Evolutionary conservation across 2,113 vertebrate species (phyloP), one percentile per base, ranked within the genome.

Genomic region (Nannospalax galili): DNA sequence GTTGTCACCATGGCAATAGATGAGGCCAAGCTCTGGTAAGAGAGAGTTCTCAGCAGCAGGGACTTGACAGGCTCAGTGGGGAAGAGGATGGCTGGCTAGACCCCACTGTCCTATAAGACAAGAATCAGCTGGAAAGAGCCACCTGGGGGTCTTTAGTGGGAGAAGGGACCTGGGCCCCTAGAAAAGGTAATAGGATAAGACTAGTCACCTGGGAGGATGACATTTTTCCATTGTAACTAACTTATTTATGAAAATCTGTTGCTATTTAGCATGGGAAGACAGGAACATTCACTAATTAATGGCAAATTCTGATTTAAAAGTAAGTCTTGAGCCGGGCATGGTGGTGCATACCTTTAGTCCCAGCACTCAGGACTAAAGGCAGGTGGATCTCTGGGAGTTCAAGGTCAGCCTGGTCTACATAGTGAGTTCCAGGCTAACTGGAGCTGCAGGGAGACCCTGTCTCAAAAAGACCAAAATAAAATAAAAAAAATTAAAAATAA

Each of bases 1-100:
- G 84, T 89, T 85, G 80, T 98, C 80, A 5, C 96, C 93, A 97
- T 92, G 96, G 97, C 62, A 94, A 96, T 80, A 77, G 94, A 84
- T 65, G 72, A 89, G 95, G 32, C 84, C 86, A 90, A 7, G 35
- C 84, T 95, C 69, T 84, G 92, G 92, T 92, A 91, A 65, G 73
- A 88, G 58, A 65, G 84, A 80, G 70, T 91, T 97, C 87, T 98
- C 91, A 97, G 93, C 91, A 95, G 84, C 94, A 96, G 85, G 92
- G 69, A 77, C 93, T 89, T 93, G 56, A 78, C 62, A 78, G 84
- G 22, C 91, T 96, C 92, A 77, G 78, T 52, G 64, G 86, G 90
- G 85, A 90, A 92, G 88, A 62, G 81, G 72, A 65, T 7, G 35
- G 91, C 80, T 94, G 80, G 84, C 89, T 81, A 86, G 60, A 89